These are phyloP conservation scores for Ashinkailepas kermadecensis DNA, from an alignment of 2,888 invertebrate species.

Conservation along the genomic window DNA sequence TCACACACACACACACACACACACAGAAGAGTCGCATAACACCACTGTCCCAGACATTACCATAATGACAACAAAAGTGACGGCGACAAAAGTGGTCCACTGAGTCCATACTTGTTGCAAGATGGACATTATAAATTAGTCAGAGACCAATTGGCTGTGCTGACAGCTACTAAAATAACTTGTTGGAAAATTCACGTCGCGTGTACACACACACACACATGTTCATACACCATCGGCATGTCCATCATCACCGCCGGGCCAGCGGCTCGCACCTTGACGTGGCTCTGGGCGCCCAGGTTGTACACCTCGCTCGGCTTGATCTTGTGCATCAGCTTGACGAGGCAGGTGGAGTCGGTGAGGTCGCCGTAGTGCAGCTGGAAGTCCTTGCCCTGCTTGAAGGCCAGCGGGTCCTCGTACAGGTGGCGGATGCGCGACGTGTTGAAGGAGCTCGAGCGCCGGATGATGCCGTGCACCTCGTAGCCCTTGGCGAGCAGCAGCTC, in stretches of 20 bases:
- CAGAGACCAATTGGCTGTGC: too few species aligned
- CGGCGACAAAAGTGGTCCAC: too few species aligned
- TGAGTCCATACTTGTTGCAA: too few species aligned
- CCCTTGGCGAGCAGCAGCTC: conserved; percentile 87
- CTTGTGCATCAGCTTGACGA: conserved; percentile 73
- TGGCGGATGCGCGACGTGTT: conserved; percentile 96
- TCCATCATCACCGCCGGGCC: neutral
- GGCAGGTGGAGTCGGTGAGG: conserved; percentile 93
- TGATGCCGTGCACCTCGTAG: conserved; percentile 92
- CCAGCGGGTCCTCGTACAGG: conserved; percentile 80
- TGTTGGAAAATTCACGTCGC: too few species aligned
- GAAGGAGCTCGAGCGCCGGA: conserved; percentile 88
- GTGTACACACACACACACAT: too few species aligned
- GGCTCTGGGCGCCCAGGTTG: conserved; percentile 97
- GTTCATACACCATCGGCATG: too few species aligned
- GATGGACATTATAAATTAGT: too few species aligned
- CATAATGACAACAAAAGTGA: too few species aligned
- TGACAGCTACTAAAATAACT: too few species aligned
- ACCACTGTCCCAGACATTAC: too few species aligned
- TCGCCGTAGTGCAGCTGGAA: conserved; percentile 96
- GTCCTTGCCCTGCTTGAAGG: conserved; percentile 54
- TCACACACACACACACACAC: too few species aligned
- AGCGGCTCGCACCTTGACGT: conserved; percentile 80
- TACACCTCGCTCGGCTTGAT: conserved; percentile 88
- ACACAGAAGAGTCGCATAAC: too few species aligned